Percentiles rank a stretch among this genome's conserved stretches.
These are phyloP conservation scores for Heptranchias perlo DNA, from an alignment of 2,113 vertebrate species.

Conservation along the genomic window DNA sequence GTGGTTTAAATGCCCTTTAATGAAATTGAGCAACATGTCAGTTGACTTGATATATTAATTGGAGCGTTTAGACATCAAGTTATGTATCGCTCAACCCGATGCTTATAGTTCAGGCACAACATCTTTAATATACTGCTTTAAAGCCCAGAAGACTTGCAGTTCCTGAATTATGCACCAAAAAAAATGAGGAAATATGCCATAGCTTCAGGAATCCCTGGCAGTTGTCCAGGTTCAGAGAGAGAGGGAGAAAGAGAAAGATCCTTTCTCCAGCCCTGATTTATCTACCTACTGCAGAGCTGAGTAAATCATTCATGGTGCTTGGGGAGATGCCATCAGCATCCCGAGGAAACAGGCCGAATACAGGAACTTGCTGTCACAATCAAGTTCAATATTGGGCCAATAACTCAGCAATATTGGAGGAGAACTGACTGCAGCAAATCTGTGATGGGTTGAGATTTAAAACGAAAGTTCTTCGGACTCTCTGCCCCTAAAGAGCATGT, in stretches of 20 bases:
- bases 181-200: not conserved
- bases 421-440: not conserved
- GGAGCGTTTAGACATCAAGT: not conserved
- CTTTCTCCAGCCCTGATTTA: not conserved
- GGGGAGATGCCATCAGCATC: not conserved
- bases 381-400: not conserved
- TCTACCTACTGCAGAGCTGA: not conserved
- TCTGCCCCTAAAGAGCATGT: not conserved
- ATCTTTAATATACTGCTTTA: slow-evolving; percentile 13
- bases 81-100: not conserved
- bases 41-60: not conserved
- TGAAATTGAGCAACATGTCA: slow-evolving; percentile 1
- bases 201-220: slow-evolving; percentile 4
- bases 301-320: not conserved
- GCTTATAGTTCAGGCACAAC: slow-evolving; percentile 1
- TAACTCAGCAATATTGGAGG: not conserved
- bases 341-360: not conserved
- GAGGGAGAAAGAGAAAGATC: not conserved
- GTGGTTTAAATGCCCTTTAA: slow-evolving; percentile 28
- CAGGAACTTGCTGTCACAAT: not conserved
- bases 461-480: not conserved
- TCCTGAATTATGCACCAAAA: slow-evolving; percentile 12
- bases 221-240: not conserved
- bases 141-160: not conserved
- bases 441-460: not conserved